Percentiles rank a stretch among this genome's conserved stretches.
Conservation (phyloP, 1,140 invertebrate genomes). For the Zaprionus nigranus region DNA sequence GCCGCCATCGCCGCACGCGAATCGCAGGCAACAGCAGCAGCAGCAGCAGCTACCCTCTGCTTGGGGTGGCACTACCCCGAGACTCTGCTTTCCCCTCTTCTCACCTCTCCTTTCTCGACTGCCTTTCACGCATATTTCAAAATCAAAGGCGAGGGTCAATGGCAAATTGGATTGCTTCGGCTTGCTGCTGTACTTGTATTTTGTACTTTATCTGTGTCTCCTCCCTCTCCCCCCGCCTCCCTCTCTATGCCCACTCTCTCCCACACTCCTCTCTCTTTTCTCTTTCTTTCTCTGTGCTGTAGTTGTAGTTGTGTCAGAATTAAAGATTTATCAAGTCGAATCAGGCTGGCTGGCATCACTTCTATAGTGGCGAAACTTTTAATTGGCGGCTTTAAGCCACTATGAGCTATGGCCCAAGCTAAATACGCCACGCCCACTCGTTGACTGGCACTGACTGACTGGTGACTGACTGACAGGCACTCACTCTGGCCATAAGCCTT, state of each 20-base stretch:
- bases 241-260: background rate
- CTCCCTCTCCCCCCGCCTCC: background rate
- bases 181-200: conserved; percentile 1
- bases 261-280: background rate
- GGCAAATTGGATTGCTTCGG: conserved; percentile 61
- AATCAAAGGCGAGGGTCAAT: conserved; percentile 70
- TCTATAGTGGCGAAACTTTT: conserved; percentile 63
- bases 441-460: no score
- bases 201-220: background rate
- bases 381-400: conserved; percentile 80
- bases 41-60: background rate
- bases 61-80: background rate
- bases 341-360: conserved; percentile 5
- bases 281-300: background rate
- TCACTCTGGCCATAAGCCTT: conserved; percentile 59
- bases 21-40: background rate
- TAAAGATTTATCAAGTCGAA: conserved; percentile 67
- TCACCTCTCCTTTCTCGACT: background rate
- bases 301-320: conserved; percentile 39
- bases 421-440: background rate
- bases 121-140: conserved; percentile 38
- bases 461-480: background rate
- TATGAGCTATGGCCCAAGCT: conserved; percentile 43
- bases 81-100: background rate
- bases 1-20: conserved; percentile 61